Conservation (phyloP, 2,888 invertebrate genomes). For the Hyalella azteca region DNA sequence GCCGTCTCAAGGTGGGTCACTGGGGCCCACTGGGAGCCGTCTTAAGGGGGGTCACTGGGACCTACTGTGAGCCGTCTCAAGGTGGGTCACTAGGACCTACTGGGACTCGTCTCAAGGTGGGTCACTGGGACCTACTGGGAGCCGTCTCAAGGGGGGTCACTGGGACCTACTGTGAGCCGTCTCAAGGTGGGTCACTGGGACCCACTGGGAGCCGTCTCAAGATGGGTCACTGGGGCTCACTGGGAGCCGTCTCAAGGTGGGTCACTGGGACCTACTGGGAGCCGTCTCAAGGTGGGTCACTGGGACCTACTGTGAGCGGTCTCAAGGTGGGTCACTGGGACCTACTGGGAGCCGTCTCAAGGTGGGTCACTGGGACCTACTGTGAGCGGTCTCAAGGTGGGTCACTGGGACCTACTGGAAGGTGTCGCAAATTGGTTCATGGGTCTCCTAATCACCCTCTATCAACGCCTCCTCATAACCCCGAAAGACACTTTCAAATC, state of each 20-base stretch:
- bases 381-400: conserved; percentile 76
- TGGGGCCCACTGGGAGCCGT: conserved; percentile 77
- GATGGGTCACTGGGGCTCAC: not conserved
- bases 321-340: conserved; percentile 62
- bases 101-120: not conserved
- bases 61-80: not conserved
- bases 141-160: not conserved
- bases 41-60: conserved; percentile 68
- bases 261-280: not conserved
- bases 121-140: not conserved
- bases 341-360: conserved; percentile 78
- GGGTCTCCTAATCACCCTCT: no score
- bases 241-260: not conserved
- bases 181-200: not conserved
- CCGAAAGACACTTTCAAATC: no score
- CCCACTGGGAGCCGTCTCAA: not conserved
- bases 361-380: conserved; percentile 71
- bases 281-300: not conserved
- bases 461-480: no score
- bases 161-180: not conserved
- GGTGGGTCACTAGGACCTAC: not conserved
- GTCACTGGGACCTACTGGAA: conserved; percentile 72
- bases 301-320: not conserved
- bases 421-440: conserved; percentile 71
- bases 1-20: conserved; percentile 72